Evolutionary conservation across 2,797 vertebrate species (phyloP).

Genomic region (Cyprinella venusta): DNA sequence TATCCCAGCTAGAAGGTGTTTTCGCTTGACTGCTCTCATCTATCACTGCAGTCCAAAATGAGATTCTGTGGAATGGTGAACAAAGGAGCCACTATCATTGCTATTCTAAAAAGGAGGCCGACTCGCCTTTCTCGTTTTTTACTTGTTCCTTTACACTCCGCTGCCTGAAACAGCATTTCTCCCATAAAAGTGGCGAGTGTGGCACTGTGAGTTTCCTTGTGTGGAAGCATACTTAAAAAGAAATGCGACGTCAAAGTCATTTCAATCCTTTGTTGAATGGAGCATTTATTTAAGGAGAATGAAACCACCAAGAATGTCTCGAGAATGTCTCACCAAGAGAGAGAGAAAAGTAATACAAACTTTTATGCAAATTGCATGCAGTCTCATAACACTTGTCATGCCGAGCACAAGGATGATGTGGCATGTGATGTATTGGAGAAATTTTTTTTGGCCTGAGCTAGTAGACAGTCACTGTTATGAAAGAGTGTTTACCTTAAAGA

Average conservation of each 20-base stretch:
- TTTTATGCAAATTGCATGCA: constrained; percentile 21
- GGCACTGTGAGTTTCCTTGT: constrained; percentile 8
- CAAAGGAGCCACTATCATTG: constrained; percentile 44
- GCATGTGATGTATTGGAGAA: not conserved
- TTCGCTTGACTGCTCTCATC: constrained; percentile 60
- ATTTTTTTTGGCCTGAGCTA: not conserved
- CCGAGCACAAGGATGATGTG: not conserved
- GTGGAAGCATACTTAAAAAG: constrained; percentile 8
- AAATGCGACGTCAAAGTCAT: constrained; percentile 40
- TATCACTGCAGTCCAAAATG: constrained; percentile 58
- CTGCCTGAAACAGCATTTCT: constrained; percentile 40
- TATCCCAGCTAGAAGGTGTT: constrained; percentile 58
- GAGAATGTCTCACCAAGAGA: not conserved
- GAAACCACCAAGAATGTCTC: no score
- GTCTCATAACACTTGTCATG: constrained; percentile 16
- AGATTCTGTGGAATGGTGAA: constrained; percentile 47
- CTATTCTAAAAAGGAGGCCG: constrained; percentile 35
- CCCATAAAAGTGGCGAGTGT: constrained; percentile 18
- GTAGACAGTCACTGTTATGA: not conserved
- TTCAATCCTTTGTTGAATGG: constrained; percentile 16
- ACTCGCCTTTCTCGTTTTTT: constrained; percentile 24
- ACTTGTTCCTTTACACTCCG: constrained; percentile 14
- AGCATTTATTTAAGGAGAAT: constrained; percentile 21
- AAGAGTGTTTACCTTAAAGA: constrained; percentile 11
- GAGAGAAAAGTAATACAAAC: constrained; percentile 9